These are phyloP conservation scores for Cyaniris semiargus DNA, from an alignment of 2,888 invertebrate genomes.

Conservation along the genomic window DNA sequence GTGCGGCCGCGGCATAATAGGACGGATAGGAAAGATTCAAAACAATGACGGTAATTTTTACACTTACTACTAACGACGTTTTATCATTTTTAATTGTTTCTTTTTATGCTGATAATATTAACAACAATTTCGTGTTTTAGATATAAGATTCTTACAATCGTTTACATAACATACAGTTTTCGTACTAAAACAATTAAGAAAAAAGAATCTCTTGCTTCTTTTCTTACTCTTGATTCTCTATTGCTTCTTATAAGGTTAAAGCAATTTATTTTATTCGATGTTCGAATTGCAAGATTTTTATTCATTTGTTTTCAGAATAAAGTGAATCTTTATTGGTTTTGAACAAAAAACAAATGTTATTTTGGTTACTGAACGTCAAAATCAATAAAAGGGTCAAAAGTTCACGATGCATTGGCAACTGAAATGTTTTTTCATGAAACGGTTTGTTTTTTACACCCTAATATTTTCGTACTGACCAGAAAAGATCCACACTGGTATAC, in stretches of 20 bases:
- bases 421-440: background rate
- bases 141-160: background rate
- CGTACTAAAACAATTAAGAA: no score
- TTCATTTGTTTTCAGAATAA: background rate
- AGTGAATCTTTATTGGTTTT: background rate
- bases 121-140: background rate
- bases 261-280: background rate
- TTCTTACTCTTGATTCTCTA: no score
- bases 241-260: background rate
- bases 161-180: background rate
- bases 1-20: no score
- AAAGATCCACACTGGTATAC: no score
- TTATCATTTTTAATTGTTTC: conserved; percentile 4
- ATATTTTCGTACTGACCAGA: no score
- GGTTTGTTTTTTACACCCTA: no score
- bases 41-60: background rate
- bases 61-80: no score
- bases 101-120: background rate
- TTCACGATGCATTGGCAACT: background rate
- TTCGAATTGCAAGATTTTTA: background rate
- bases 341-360: conserved; percentile 1
- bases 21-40: background rate
- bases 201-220: no score
- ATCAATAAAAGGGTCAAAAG: background rate
- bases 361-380: background rate